phyloP scores from a whole-genome alignment of 2,888 invertebrate species.

The Norana najaformis region DNA sequence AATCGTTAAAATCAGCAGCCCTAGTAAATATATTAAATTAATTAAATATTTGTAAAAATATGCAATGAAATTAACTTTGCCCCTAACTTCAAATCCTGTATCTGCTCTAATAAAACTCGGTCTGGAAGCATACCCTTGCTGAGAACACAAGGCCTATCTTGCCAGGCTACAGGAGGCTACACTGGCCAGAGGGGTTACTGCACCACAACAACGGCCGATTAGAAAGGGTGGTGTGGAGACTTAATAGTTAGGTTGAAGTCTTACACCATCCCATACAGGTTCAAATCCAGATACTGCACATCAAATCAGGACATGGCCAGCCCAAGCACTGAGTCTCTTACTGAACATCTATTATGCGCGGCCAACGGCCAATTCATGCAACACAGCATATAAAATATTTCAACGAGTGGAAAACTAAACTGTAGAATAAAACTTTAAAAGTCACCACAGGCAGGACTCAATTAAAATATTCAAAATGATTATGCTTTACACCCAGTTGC shows the following conservation, averaged over 20 bases:
- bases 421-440: background rate
- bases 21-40: too few relatives aligned
- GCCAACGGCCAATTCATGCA: too few relatives aligned
- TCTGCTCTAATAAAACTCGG: background rate
- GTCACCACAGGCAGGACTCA: background rate
- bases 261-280: background rate
- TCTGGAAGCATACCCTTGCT: background rate
- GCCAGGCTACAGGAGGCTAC: too few relatives aligned
- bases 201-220: background rate
- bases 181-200: background rate
- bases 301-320: background rate
- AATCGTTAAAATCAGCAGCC: too few relatives aligned
- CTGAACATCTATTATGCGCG: background rate
- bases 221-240: background rate
- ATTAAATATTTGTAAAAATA: background rate
- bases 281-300: background rate
- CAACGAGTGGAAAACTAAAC: background rate
- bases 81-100: too few relatives aligned
- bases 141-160: background rate
- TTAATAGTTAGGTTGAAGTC: background rate
- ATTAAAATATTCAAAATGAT: background rate
- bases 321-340: background rate
- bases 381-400: slow-evolving; percentile 13
- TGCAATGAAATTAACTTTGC: background rate
- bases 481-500: background rate